Base-by-base conservation (phyloP, 2,888 invertebrate species). In the Trissonchulus latispiculum region DNA sequence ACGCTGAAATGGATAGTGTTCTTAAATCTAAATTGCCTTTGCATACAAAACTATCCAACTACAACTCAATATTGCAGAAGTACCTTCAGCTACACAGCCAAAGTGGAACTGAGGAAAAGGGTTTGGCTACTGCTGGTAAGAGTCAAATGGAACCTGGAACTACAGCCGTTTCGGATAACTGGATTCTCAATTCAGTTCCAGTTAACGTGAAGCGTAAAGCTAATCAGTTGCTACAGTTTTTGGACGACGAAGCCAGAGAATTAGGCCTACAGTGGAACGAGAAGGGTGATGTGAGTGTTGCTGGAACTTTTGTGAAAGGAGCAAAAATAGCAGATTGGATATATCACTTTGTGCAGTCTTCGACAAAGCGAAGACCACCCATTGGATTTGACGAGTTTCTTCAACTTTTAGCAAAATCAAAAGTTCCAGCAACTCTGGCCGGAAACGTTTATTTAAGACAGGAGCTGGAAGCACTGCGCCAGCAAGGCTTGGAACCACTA, bases 301-400 rank as follows among this genome's bases (percentile, higher is more conserved):
- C 29, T 29, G 66, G 66, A 64, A 64, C 15, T 18, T 8, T 35
- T 31, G 8, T 64, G 33, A 8, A 31, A 8, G 66, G 66, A 18
- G 8, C 66, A 32, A 8, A 64, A 18, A 64, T 64, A 64, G n/a
- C 33, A 31, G 66, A 64, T 64, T 64, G 29, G 66, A 15, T 64
- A 8, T 8, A 29, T 8, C 66, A 64, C 66, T 32, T 29, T 18
- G 15, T 64, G 8, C 29, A 64, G 33, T 18, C 29, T 64, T 32
- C 15, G 29, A 31, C 8, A 35, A 31, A 31, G 29, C 29, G 33
- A 29, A 8, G 8, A 35, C 66, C 66, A 64, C 66, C 66, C 8
- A 29, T 15, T 15, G 66, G 66, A 18, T 64, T 64, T n/a, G 66
- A 64, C 66, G 8, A 29, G 15, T 64, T 64, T 64, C 15, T 8